Percentiles rank a stretch among this genome's conserved stretches.
phyloP scores from a whole-genome alignment of 2,113 vertebrate species.

The Corvus moneduloides region DNA sequence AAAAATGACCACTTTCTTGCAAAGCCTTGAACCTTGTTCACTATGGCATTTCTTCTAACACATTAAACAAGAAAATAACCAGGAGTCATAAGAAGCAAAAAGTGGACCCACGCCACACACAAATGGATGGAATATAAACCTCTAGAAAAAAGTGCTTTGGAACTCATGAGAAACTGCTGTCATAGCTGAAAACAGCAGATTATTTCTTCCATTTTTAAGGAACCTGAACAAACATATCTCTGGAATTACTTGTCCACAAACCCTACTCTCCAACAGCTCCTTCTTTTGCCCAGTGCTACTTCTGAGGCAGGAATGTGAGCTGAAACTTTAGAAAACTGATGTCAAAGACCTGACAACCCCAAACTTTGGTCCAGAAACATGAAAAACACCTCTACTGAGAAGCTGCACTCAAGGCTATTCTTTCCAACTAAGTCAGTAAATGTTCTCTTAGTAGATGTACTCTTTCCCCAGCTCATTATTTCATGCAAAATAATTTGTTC shows the following conservation, averaged over 20 bases:
- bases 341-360: not conserved
- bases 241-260: not conserved
- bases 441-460: not conserved
- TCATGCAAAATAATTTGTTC: not conserved
- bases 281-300: not conserved
- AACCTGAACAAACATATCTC: not conserved
- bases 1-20: not conserved
- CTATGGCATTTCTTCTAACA: not conserved
- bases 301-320: not conserved
- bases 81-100: not conserved
- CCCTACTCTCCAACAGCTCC: not conserved
- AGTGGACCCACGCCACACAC: not conserved
- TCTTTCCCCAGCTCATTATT: not conserved
- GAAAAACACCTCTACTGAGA: not conserved
- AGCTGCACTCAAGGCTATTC: not conserved
- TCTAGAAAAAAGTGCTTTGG: not conserved
- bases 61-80: not conserved
- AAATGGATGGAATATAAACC: not conserved
- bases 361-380: not conserved
- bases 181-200: not conserved
- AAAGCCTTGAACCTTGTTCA: not conserved
- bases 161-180: not conserved
- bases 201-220: not conserved
- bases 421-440: not conserved
- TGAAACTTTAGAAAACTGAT: not conserved